Percentiles rank a stretch among this genome's conserved stretches.
Conservation (phyloP, 2,113 vertebrate genomes). For the Petroica traversi region DNA sequence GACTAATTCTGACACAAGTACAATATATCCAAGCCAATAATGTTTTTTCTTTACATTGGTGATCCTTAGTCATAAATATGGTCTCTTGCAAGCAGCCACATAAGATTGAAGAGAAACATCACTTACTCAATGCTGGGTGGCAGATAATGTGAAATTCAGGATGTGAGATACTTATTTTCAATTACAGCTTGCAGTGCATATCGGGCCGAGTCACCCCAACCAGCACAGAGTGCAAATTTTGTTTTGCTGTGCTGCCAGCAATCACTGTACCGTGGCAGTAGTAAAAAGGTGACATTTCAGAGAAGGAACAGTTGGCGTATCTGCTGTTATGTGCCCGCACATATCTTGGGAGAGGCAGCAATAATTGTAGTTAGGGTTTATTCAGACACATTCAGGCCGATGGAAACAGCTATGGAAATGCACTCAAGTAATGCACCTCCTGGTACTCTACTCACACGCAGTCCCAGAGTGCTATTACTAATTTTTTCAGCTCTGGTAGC, state of each 20-base stretch:
- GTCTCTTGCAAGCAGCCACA: not conserved
- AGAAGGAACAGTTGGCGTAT: not conserved
- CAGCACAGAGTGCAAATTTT: not conserved
- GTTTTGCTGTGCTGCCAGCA: not conserved
- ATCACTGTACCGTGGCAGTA: not conserved
- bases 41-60: not conserved
- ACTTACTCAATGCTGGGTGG: not conserved
- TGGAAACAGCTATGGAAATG: not conserved
- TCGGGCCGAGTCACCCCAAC: not conserved
- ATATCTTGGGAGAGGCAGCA: not conserved
- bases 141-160: not conserved
- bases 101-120: not conserved
- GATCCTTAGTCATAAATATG: not conserved
- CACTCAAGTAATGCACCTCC: not conserved
- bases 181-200: not conserved
- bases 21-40: not conserved
- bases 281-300: not conserved
- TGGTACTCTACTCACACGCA: not conserved
- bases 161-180: not conserved
- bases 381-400: accelerated
- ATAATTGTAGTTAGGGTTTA: not conserved
- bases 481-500: not conserved
- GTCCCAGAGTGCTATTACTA: not conserved
- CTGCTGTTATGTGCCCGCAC: not conserved
- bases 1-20: not conserved